Evolutionary conservation across 2,888 invertebrate species (phyloP), one percentile per base, ranked within the genome.

Genomic region (Rhagium mordax): DNA sequence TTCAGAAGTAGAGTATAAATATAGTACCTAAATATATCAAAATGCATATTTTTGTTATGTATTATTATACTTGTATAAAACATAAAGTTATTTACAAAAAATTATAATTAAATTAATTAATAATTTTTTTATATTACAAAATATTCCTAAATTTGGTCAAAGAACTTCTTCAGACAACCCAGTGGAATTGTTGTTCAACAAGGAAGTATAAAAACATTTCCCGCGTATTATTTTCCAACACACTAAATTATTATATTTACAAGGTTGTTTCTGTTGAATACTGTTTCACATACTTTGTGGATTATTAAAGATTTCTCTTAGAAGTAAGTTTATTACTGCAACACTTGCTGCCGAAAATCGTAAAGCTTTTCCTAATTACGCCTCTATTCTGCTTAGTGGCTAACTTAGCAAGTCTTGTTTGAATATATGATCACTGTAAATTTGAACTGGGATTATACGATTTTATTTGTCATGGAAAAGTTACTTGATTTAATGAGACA

Each of bases 221-320:
- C 13, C 13, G 10, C 10, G 33, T 13, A 2, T 8, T 33, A 33
- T 33, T 33, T 13, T 33, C 33, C 13, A 41, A 41, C n/a, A 41
- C n/a, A 41, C 13, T 41, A 13, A 41, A 13, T 41, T 41, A 41
- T n/a, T 1, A n/a, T 41, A 41, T 41, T 41, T 41, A 41, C 41
- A n/a, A 2, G 41, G 41, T 41, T n/a, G 41, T 41, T 33, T 33
- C 33, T 13, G 33, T 33, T 33, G 33, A 13, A 13, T 27, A 41
- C 49, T n/a, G 8, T 49, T 20, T 27, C 51, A n/a, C 18, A 53
- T 29, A 70, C 27, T 64, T 70, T 70, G 27, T 3, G 18, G 48
- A 55, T 65, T 72, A 68, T 68, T 69, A 72, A 69, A 68, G 68
- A 72, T 72, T 72, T 57, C 72, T 68, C 64, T 33, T 53, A 48